Evolutionary conservation across 2,113 vertebrate genomes (phyloP).

Genomic region (Haemorhous mexicanus): DNA sequence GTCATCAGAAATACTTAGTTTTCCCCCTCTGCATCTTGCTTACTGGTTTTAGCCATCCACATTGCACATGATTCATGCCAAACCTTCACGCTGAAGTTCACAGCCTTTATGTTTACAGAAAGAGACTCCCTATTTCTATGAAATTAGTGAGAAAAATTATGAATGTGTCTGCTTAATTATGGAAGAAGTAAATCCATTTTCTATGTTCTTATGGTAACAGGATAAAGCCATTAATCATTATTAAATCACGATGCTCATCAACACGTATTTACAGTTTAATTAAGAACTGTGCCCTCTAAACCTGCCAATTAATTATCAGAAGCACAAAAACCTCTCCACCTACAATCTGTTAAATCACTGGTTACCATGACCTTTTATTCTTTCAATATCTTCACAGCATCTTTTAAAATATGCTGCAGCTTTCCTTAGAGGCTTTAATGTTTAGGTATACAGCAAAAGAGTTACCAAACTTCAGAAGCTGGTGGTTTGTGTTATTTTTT

Average conservation of each 20-base stretch:
- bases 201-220: background rate
- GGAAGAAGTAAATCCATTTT: background rate
- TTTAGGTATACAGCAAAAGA: constrained; percentile 46
- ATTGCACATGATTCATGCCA: accelerated
- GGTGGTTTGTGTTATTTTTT: constrained; percentile 43
- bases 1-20: background rate
- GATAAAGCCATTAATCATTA: constrained; percentile 33
- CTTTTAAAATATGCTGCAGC: constrained; percentile 63
- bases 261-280: constrained; percentile 57
- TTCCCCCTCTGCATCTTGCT: background rate
- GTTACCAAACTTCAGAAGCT: constrained; percentile 44
- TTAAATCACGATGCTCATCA: constrained; percentile 44
- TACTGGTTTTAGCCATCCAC: background rate
- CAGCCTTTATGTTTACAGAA: background rate
- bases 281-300: constrained; percentile 62
- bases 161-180: background rate
- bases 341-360: constrained; percentile 39
- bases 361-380: constrained; percentile 66
- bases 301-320: constrained; percentile 70
- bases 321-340: constrained; percentile 51
- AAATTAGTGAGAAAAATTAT: background rate
- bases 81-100: background rate
- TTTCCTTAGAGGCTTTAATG: constrained; percentile 54
- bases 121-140: background rate
- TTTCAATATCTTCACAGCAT: constrained; percentile 62